These are phyloP conservation scores for Petrocephalus zakoni DNA, from an alignment of 2,113 vertebrate species.

Conservation along the genomic window DNA sequence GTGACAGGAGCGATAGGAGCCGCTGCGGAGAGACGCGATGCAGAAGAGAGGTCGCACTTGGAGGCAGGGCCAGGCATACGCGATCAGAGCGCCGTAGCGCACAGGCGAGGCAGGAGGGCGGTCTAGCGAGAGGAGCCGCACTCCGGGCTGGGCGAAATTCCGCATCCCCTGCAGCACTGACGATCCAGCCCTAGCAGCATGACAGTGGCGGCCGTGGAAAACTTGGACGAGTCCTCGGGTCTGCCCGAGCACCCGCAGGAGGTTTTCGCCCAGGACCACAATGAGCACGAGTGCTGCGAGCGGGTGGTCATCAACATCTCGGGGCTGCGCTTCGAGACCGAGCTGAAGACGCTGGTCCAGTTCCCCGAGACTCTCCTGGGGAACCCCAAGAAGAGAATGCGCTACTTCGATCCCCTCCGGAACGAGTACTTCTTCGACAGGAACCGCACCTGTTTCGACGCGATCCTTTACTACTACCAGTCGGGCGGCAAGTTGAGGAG, in stretches of 20 bases:
- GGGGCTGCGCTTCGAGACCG: constrained; percentile 74
- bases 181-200: constrained; percentile 62
- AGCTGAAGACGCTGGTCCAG: constrained; percentile 68
- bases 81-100: background rate
- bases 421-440: constrained; percentile 80
- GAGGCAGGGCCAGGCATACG: background rate
- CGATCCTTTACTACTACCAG: constrained; percentile 87
- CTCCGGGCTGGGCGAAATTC: constrained; percentile 49
- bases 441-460: constrained; percentile 68
- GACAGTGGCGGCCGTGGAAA: constrained; percentile 93
- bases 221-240: constrained; percentile 87
- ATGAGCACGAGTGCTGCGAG: constrained; percentile 95
- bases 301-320: constrained; percentile 97
- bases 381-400: constrained; percentile 82
- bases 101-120: background rate
- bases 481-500: constrained; percentile 87
- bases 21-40: constrained; percentile 49
- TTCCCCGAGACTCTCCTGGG: constrained; percentile 70
- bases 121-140: constrained; percentile 8
- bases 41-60: constrained; percentile 59
- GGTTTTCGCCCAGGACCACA: constrained; percentile 77
- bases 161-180: constrained; percentile 41
- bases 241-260: constrained; percentile 92
- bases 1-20: constrained; percentile 58
- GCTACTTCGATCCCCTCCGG: constrained; percentile 90